phyloP scores from a whole-genome alignment of 2,113 vertebrate species.

The Phylloscopus trochiloides region DNA sequence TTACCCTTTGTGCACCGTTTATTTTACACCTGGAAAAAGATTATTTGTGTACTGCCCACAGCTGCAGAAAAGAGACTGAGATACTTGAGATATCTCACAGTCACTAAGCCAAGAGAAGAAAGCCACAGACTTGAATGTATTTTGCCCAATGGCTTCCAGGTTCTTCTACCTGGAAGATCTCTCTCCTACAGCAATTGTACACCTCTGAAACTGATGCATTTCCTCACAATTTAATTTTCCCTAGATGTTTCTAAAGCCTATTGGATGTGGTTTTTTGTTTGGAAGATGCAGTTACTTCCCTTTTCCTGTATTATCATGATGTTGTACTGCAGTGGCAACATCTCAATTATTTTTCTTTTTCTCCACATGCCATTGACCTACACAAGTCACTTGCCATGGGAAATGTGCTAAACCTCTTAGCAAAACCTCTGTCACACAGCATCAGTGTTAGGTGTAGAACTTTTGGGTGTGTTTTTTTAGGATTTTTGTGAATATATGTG shows the following conservation, averaged over 20 bases:
- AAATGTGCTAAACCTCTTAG: neutral
- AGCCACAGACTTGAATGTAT: neutral
- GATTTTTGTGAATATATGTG: neutral
- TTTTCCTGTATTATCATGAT: neutral
- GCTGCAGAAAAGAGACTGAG: neutral
- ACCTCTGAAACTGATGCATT: neutral
- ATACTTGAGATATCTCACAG: neutral
- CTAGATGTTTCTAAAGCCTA: neutral
- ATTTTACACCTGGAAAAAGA: neutral
- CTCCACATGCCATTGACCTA: rapidly evolving
- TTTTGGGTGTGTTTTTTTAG: neutral
- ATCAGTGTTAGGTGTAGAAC: neutral
- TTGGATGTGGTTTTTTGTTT: neutral
- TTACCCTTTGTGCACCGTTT: neutral
- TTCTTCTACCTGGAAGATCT: neutral
- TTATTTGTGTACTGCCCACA: neutral
- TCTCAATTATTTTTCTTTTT: neutral
- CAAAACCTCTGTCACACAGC: neutral
- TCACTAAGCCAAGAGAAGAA: neutral
- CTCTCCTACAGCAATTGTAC: neutral
- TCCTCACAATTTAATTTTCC: neutral
- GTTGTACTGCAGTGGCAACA: neutral
- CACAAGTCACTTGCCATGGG: neutral
- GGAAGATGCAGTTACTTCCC: neutral
- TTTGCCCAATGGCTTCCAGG: neutral